phyloP scores from a whole-genome alignment of 2,888 invertebrate species.

The Selenia dentaria region DNA sequence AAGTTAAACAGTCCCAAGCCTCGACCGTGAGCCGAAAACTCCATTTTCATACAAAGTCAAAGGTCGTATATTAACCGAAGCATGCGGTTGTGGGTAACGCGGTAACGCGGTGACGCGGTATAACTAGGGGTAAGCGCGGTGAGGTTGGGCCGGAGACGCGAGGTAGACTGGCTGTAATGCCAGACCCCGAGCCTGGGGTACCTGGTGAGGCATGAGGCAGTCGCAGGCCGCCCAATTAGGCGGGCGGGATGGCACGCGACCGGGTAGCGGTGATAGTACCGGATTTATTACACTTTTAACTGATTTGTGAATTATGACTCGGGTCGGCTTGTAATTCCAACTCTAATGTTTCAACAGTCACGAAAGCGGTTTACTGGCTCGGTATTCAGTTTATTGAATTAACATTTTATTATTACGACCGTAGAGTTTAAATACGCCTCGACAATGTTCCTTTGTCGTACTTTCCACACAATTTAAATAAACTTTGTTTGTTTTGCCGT shows the following conservation, averaged over 20 bases:
- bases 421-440: background rate
- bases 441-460: background rate
- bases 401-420: background rate
- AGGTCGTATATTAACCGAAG: conserved; percentile 17
- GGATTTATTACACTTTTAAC: conserved; percentile 39
- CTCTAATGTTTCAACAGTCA: conserved; percentile 29
- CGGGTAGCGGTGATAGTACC: conserved; percentile 30
- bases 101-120: conserved; percentile 6
- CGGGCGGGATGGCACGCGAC: conserved; percentile 31
- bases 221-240: conserved; percentile 15
- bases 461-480: background rate
- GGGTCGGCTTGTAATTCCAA: conserved; percentile 27
- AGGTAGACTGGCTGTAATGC: conserved; percentile 9
- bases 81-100: conserved; percentile 11
- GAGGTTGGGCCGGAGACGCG: conserved; percentile 8
- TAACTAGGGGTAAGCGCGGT: conserved; percentile 5
- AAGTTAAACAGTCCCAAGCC: conserved; percentile 6
- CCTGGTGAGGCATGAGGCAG: conserved; percentile 5
- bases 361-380: conserved; percentile 6
- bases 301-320: conserved; percentile 34
- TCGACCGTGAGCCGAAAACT: conserved; percentile 7
- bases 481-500: background rate
- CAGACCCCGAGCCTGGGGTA: background rate
- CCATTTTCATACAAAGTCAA: conserved; percentile 12
- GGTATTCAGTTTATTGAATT: background rate